A percentile compares a stretch with the other conserved stretches of the same genome.
phyloP scores from a whole-genome alignment of 2,113 vertebrate species.

The Brachypteracias leptosomus region DNA sequence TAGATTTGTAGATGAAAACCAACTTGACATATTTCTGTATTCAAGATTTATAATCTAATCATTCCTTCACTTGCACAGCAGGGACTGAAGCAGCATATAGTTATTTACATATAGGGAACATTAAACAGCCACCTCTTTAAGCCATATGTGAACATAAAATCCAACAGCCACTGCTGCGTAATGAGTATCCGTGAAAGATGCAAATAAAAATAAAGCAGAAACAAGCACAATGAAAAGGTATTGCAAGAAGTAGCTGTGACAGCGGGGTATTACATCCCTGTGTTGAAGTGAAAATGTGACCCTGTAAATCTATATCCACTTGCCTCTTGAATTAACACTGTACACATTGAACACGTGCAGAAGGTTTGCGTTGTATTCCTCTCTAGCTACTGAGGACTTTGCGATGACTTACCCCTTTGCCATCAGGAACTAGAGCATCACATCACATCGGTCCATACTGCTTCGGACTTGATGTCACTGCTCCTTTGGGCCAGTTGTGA shows the following conservation, averaged over 20 bases:
- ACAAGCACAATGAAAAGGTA: neutral
- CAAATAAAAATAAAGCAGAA: neutral
- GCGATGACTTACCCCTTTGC: neutral
- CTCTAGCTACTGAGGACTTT: neutral
- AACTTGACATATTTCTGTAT: neutral
- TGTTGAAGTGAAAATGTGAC: neutral
- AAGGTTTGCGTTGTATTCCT: neutral
- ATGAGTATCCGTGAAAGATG: neutral
- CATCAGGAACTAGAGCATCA: neutral
- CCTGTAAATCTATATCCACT: neutral
- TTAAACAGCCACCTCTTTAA: conserved; percentile 52
- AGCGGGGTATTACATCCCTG: neutral
- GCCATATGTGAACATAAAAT: conserved; percentile 32
- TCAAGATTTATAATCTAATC: conserved; percentile 1
- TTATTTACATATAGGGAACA: conserved; percentile 62
- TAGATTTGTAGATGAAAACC: conserved; percentile 18
- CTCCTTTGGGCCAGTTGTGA: neutral
- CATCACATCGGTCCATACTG: neutral
- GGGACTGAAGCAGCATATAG: conserved; percentile 2
- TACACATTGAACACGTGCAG: neutral
- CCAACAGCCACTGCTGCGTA: conserved; percentile 5
- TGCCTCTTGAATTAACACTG: neutral
- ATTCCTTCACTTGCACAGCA: neutral
- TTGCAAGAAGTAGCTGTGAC: conserved; percentile 3
- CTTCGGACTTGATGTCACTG: neutral